A percentile compares a stretch with the other conserved stretches of the same genome.
Conservation (phyloP, 2,113 vertebrate species). For the Chionis minor region DNA sequence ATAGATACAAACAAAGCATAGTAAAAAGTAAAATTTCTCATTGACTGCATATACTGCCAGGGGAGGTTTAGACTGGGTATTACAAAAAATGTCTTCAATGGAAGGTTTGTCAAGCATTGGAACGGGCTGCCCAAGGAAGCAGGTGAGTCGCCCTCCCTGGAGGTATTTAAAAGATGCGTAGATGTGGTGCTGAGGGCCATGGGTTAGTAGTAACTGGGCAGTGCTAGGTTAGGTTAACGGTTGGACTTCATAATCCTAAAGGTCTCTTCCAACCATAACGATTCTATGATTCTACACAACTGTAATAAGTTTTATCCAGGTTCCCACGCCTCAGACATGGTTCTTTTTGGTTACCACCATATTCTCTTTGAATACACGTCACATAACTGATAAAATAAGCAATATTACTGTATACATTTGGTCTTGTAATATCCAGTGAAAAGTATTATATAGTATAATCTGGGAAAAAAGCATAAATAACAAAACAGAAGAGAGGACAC, state of each 20-base stretch:
- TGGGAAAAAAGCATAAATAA: not conserved
- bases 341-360: not conserved
- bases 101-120: too few species aligned
- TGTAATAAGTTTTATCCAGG: not conserved
- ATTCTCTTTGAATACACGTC: not conserved
- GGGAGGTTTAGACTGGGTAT: too few species aligned
- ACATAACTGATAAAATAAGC: not conserved
- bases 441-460: not conserved
- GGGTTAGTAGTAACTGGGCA: too few species aligned
- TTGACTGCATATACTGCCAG: not conserved
- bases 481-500: not conserved
- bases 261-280: too few species aligned
- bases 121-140: too few species aligned
- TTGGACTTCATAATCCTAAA: too few species aligned
- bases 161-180: too few species aligned
- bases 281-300: too few species aligned
- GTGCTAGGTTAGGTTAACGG: too few species aligned
- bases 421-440: not conserved
- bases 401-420: not conserved
- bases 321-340: not conserved
- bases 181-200: too few species aligned
- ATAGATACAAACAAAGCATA: not conserved
- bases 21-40: not conserved
- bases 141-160: too few species aligned
- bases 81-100: too few species aligned